Evolutionary conservation across 2,888 invertebrate species (phyloP).

Genomic region (Drosophila setosimentum): DNA sequence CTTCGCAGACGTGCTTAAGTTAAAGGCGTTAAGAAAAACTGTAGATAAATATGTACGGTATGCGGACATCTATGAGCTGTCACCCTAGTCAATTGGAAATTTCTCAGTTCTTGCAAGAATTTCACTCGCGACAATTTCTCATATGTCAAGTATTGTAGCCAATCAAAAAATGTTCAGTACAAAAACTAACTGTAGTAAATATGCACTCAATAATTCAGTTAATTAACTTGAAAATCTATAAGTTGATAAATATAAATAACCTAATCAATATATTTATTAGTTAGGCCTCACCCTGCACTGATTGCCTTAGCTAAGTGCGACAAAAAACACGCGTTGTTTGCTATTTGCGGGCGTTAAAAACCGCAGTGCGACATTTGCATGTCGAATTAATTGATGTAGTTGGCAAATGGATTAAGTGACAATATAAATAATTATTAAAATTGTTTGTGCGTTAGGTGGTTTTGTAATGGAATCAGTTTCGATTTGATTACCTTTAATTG

Average conservation of each 20-base stretch:
- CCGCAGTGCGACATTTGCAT: slow-evolving; percentile 23
- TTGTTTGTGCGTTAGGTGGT: slow-evolving; percentile 48
- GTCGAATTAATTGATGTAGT: slow-evolving; percentile 56
- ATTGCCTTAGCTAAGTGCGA: neutral
- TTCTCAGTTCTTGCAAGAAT: neutral
- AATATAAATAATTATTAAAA: slow-evolving; percentile 56
- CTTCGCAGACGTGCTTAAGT: slow-evolving; percentile 31
- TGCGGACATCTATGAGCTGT: slow-evolving; percentile 1
- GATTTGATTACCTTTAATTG: slow-evolving; percentile 81
- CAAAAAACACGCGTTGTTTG: slow-evolving; percentile 14
- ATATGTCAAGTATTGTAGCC: neutral
- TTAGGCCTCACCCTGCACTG: neutral
- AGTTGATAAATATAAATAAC: neutral
- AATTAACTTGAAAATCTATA: slow-evolving; percentile 12
- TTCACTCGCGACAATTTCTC: slow-evolving; percentile 6
- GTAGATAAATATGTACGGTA: neutral
- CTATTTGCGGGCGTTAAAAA: slow-evolving; percentile 31
- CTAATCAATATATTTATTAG: slow-evolving; percentile 2
- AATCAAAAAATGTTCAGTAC: too few relatives aligned
- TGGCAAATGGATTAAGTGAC: slow-evolving; percentile 51
- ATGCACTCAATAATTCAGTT: neutral
- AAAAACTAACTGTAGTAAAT: slow-evolving; percentile 7
- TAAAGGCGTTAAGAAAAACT: slow-evolving; percentile 2
- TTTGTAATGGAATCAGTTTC: slow-evolving; percentile 71
- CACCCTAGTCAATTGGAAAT: slow-evolving; percentile 8